Conservation (phyloP, 2,888 invertebrate genomes). For the Ophion ventricosus region DNA sequence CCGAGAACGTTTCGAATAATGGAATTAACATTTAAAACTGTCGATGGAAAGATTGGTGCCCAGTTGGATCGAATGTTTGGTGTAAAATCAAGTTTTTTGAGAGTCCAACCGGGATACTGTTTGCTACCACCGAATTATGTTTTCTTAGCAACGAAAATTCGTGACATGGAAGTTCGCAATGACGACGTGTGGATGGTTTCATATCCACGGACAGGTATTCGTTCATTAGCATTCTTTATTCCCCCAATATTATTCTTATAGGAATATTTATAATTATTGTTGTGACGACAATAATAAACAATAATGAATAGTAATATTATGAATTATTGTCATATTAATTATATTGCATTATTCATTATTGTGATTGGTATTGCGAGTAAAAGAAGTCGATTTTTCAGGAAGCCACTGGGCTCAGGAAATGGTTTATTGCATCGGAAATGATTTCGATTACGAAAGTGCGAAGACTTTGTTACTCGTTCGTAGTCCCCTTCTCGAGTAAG, state of each 20-base stretch:
- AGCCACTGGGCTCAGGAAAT: constrained; percentile 98
- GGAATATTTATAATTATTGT: not conserved
- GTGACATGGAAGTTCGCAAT: constrained; percentile 88
- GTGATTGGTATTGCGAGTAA: not conserved
- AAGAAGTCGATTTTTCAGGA: constrained; percentile 83
- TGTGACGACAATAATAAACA: too few species aligned
- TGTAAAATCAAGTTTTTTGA: constrained; percentile 88
- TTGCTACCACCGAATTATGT: constrained; percentile 89
- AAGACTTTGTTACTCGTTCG: constrained; percentile 86
- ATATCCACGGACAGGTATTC: constrained; percentile 93
- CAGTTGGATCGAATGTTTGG: constrained; percentile 89
- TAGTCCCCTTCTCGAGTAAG: constrained; percentile 83
- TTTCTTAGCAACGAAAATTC: constrained; percentile 88
- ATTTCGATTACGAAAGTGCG: constrained; percentile 91
- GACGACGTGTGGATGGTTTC: constrained; percentile 95
- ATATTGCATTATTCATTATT: not conserved
- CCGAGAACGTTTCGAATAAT: constrained; percentile 19
- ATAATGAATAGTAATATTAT: too few species aligned
- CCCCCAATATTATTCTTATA: not conserved
- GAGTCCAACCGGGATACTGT: constrained; percentile 89
- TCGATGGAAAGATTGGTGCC: constrained; percentile 86
- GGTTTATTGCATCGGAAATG: constrained; percentile 94
- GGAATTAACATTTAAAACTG: constrained; percentile 84
- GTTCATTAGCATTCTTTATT: not conserved
- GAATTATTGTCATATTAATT: too few species aligned